Conservation (phyloP, 2,888 invertebrate genomes). For the Dasysyrphus albostriatus region DNA sequence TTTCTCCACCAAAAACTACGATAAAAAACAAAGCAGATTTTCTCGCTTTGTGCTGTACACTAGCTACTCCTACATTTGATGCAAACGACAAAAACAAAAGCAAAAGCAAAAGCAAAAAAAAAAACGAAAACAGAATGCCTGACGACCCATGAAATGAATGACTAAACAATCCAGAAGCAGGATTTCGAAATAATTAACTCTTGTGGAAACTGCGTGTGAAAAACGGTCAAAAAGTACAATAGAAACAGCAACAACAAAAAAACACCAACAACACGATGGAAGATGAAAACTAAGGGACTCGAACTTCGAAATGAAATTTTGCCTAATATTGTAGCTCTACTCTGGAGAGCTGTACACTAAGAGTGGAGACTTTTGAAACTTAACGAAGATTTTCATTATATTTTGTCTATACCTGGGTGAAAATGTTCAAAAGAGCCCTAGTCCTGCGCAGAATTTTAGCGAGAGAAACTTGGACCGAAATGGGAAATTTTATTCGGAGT, state of each 20-base stretch:
- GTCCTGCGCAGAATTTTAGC: conserved; percentile 28
- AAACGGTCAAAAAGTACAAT: conserved; percentile 41
- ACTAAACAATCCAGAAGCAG: conserved; percentile 63
- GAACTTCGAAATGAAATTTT: conserved; percentile 17
- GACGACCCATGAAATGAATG: conserved; percentile 66
- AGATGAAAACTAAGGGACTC: conserved; percentile 20
- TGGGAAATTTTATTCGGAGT: conserved; percentile 20
- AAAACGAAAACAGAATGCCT: conserved; percentile 61
- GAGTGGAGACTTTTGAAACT: conserved; percentile 59
- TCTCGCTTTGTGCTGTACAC: conserved; percentile 31
- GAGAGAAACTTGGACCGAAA: conserved; percentile 20
- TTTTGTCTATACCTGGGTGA: conserved; percentile 50
- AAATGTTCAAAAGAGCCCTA: conserved; percentile 4
- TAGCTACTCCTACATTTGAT: conserved; percentile 46
- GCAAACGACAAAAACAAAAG: conserved; percentile 23
- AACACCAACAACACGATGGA: background rate
- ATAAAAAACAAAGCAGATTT: conserved; percentile 55
- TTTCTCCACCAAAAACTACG: conserved; percentile 37
- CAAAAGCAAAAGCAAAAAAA: conserved; percentile 12
- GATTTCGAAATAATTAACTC: conserved; percentile 74
- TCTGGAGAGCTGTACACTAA: background rate
- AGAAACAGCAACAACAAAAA: conserved; percentile 8
- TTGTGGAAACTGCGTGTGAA: conserved; percentile 68
- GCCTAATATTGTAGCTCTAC: no score
- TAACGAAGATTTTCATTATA: conserved; percentile 61